Percentiles rank a stretch among this genome's conserved stretches.
phyloP scores from a whole-genome alignment of 2,888 invertebrate species.

The Alentia gelatinosa region DNA sequence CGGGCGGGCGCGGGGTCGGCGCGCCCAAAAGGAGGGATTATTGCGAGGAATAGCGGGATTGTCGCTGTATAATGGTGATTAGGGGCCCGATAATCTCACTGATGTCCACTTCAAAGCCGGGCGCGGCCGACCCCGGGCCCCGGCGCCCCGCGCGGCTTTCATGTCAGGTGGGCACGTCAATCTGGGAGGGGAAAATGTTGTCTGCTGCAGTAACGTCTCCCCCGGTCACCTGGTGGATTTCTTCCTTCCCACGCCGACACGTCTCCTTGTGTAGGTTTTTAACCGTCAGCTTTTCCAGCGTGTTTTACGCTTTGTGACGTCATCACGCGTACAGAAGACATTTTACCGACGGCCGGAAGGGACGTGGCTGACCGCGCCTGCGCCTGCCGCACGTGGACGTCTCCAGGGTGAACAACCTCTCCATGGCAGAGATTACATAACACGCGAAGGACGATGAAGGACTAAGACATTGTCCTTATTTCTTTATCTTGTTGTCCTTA shows the following conservation, averaged over 20 bases:
- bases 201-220: neutral
- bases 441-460: too few species aligned
- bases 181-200: too few species aligned
- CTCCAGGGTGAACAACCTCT: too few species aligned
- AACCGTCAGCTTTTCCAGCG: too few species aligned
- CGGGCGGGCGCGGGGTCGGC: neutral
- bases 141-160: neutral
- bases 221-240: neutral
- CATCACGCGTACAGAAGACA: too few species aligned
- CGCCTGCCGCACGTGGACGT: too few species aligned
- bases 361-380: too few species aligned
- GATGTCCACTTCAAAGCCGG: slow-evolving; percentile 36
- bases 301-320: too few species aligned
- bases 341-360: too few species aligned
- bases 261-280: neutral
- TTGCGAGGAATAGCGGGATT: slow-evolving; percentile 28
- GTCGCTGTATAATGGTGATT: slow-evolving; percentile 31
- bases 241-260: neutral
- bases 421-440: too few species aligned
- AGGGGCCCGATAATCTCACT: slow-evolving; percentile 5
- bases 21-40: slow-evolving; percentile 1
- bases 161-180: slow-evolving; percentile 3
- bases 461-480: too few species aligned
- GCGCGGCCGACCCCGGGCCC: neutral
- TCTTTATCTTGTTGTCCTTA: too few species aligned